Conservation (phyloP, 2,888 invertebrate species). For the Chrysotoxum bicinctum region DNA sequence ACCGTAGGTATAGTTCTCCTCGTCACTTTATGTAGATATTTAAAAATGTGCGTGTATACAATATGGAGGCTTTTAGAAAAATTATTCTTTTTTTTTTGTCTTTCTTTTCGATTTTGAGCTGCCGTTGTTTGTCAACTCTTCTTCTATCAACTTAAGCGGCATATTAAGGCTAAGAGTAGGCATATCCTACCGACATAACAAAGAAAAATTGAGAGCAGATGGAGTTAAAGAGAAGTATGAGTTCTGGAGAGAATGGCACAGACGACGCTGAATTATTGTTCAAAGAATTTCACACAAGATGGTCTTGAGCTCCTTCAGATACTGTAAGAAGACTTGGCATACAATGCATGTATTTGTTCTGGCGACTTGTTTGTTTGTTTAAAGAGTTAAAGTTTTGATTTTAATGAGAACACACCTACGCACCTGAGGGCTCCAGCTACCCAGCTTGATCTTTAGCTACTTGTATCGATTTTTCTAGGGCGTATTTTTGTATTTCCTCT, state of each 20-base stretch:
- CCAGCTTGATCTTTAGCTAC: too few relatives aligned
- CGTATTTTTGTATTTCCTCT: too few relatives aligned
- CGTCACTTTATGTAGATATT: slow-evolving; percentile 19
- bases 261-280: slow-evolving; percentile 15
- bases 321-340: not conserved
- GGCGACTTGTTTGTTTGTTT: not conserved
- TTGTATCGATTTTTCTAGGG: too few relatives aligned
- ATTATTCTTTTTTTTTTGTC: slow-evolving; percentile 7
- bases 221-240: slow-evolving; percentile 12
- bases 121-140: slow-evolving; percentile 27
- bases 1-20: slow-evolving; percentile 22
- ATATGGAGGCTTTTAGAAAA: slow-evolving; percentile 20
- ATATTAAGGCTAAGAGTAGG: slow-evolving; percentile 61
- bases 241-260: slow-evolving; percentile 7
- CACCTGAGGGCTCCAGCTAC: too few relatives aligned
- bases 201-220: slow-evolving; percentile 9
- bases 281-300: not conserved
- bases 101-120: not conserved
- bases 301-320: not conserved
- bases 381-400: not conserved
- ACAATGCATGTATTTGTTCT: not conserved
- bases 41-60: not conserved
- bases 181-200: not conserved
- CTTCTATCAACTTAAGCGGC: slow-evolving; percentile 41
- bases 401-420: not conserved